These are phyloP conservation scores for Galaxias olidus DNA, from an alignment of 2,797 vertebrate genomes.

Conservation along the genomic window DNA sequence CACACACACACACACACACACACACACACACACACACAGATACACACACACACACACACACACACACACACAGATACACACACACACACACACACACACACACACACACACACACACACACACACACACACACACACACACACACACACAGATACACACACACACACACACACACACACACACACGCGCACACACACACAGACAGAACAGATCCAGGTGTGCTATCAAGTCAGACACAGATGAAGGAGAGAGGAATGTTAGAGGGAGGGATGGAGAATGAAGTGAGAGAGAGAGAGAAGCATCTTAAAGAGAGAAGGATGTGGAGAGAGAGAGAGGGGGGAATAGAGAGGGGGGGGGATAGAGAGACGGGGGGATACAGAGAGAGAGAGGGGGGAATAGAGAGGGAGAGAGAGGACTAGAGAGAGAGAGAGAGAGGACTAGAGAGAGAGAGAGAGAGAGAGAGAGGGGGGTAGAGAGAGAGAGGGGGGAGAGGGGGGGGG, in stretches of 20 bases:
- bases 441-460: not conserved
- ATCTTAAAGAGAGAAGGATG: constrained; percentile 6
- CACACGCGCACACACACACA: constrained; percentile 3
- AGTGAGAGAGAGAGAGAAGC: constrained; percentile 6
- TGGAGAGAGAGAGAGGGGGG: not conserved
- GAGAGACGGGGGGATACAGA: not conserved
- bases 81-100: not conserved
- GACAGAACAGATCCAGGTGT: not conserved
- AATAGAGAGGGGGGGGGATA: too few relatives aligned
- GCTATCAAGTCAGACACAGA: too few relatives aligned
- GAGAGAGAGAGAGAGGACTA: not conserved
- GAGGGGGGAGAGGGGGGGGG: too few relatives aligned
- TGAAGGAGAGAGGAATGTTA: too few relatives aligned
- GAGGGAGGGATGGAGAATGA: not conserved
- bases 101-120: not conserved
- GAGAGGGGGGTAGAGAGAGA: not conserved
- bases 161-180: constrained; percentile 11
- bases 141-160: constrained; percentile 4
- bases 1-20: constrained; percentile 9
- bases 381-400: not conserved
- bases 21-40: constrained; percentile 13
- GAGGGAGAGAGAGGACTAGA: constrained; percentile 8
- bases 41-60: constrained; percentile 3
- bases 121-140: constrained; percentile 1
- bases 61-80: not conserved